phyloP scores from a whole-genome alignment of 2,113 vertebrate species.

The Channa argus region DNA sequence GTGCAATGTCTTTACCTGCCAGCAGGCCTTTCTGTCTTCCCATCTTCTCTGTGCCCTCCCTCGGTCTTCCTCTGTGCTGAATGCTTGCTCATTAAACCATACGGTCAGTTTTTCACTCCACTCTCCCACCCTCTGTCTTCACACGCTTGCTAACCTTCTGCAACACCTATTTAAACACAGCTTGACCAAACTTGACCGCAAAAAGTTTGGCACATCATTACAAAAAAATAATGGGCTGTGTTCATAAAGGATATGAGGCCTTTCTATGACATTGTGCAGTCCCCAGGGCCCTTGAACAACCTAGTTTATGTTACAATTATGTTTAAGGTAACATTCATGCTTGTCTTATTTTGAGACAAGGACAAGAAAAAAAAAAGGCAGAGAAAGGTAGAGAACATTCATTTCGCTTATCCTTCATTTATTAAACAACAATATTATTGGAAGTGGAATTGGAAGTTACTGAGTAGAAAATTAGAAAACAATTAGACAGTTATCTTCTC shows the following conservation, averaged over 20 bases:
- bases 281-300: constrained; percentile 55
- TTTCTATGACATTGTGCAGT: constrained; percentile 64
- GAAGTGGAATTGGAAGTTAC: constrained; percentile 36
- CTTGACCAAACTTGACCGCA: constrained; percentile 63
- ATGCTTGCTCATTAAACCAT: constrained; percentile 71
- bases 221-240: constrained; percentile 69
- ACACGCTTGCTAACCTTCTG: constrained; percentile 61
- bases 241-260: constrained; percentile 63
- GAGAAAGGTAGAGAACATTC: constrained; percentile 24
- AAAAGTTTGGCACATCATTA: constrained; percentile 72
- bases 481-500: not conserved
- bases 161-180: constrained; percentile 61
- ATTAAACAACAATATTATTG: constrained; percentile 12
- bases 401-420: constrained; percentile 43
- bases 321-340: constrained; percentile 77
- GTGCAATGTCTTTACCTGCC: constrained; percentile 31
- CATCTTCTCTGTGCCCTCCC: constrained; percentile 33
- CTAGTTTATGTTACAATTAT: constrained; percentile 68
- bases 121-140: constrained; percentile 56
- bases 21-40: constrained; percentile 35
- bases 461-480: not conserved
- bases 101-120: constrained; percentile 60
- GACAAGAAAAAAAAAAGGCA: constrained; percentile 45
- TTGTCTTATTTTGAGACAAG: constrained; percentile 71
- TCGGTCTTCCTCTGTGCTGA: constrained; percentile 53